These are phyloP conservation scores for Dryobotodes eremita DNA, from an alignment of 2,888 invertebrate genomes.

Conservation along the genomic window DNA sequence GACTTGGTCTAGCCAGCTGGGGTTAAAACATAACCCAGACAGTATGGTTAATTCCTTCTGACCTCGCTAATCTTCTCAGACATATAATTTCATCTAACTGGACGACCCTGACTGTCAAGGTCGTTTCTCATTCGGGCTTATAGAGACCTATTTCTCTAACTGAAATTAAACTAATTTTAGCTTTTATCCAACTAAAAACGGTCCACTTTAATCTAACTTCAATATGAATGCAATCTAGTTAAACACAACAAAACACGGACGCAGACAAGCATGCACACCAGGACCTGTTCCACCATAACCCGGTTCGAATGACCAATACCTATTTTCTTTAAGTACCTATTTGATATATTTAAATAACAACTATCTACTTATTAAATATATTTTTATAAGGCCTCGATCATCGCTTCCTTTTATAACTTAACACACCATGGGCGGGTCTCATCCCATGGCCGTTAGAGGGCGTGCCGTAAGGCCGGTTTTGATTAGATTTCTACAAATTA, in stretches of 20 bases:
- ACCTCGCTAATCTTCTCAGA: not conserved
- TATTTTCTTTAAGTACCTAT: no score
- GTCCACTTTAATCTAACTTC: not conserved
- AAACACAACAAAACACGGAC: no score
- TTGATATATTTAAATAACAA: not conserved
- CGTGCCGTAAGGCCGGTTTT: slow-evolving; percentile 83
- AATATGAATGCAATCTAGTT: no score
- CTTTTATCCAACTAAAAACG: not conserved
- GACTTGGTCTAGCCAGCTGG: no score
- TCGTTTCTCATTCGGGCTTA: no score
- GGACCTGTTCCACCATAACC: no score
- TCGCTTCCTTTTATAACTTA: slow-evolving; percentile 70
- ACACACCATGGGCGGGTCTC: slow-evolving; percentile 73
- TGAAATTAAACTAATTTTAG: not conserved
- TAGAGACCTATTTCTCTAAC: no score
- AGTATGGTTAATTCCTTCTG: no score
- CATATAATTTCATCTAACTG: not conserved
- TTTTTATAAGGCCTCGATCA: not conserved
- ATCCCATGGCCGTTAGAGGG: slow-evolving; percentile 77
- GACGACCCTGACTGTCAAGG: not conserved
- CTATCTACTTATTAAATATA: not conserved
- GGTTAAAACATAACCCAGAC: no score
- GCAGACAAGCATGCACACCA: no score
- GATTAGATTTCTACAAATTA: slow-evolving; percentile 87
- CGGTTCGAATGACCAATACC: no score